Percentiles rank a stretch among this genome's conserved stretches.
phyloP scores from a whole-genome alignment of 2,797 vertebrate species.

The Diplodus sargus region DNA sequence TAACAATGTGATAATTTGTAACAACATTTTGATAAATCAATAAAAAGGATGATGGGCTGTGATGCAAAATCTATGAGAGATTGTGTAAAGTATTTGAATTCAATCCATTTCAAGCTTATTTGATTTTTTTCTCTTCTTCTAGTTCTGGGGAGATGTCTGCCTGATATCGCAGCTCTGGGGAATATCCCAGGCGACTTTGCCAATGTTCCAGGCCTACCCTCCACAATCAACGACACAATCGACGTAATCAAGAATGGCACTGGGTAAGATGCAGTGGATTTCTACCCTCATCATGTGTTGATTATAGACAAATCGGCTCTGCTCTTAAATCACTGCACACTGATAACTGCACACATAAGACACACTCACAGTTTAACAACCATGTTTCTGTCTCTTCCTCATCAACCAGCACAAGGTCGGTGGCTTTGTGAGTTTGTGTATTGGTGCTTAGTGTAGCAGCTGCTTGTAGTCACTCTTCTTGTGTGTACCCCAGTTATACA shows the following conservation, averaged over 20 bases:
- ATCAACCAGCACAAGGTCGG: conserved; percentile 69
- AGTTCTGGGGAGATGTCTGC: conserved; percentile 89
- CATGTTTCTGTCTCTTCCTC: conserved; percentile 51
- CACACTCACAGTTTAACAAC: conserved; percentile 23
- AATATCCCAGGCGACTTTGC: conserved; percentile 53
- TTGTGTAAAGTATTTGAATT: background rate
- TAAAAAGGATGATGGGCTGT: background rate
- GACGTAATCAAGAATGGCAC: conserved; percentile 77
- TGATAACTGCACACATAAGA: background rate
- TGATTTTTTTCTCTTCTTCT: conserved; percentile 3
- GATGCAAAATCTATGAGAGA: background rate
- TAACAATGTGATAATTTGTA: too few relatives aligned
- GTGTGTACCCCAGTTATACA: background rate
- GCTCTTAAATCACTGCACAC: background rate
- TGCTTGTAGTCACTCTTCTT: conserved; percentile 37
- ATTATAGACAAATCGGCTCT: background rate
- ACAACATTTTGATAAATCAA: too few relatives aligned
- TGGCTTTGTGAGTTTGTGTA: conserved; percentile 67
- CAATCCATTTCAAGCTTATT: background rate
- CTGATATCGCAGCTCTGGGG: conserved; percentile 47
- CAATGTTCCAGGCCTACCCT: conserved; percentile 41
- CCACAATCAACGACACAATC: conserved; percentile 62
- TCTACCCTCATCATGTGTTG: background rate
- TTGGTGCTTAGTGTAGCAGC: conserved; percentile 39
- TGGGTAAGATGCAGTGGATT: conserved; percentile 71